These are phyloP conservation scores for Lacerta agilis DNA, from an alignment of 2,797 vertebrate species.

Conservation along the genomic window DNA sequence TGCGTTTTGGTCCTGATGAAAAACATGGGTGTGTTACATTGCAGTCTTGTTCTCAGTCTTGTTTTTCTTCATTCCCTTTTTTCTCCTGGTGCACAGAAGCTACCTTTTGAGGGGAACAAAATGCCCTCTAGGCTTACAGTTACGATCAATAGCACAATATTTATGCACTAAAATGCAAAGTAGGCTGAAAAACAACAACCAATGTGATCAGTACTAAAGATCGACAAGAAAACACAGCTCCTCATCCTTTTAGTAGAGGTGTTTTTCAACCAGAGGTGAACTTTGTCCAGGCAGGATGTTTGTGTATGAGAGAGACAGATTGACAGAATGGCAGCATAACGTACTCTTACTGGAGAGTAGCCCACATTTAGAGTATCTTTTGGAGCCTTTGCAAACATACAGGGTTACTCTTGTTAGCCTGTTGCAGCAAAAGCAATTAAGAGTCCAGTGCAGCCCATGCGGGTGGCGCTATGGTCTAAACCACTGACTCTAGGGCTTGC, in stretches of 20 bases:
- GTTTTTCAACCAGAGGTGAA: neutral
- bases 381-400: neutral
- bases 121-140: neutral
- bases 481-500: too few species aligned
- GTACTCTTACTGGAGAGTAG: neutral
- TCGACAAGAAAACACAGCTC: neutral
- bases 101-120: neutral
- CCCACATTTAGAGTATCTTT: neutral
- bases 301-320: neutral
- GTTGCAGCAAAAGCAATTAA: neutral
- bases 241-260: neutral
- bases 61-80: neutral
- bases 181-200: neutral
- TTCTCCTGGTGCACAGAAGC: neutral
- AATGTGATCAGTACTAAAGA: neutral
- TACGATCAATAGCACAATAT: neutral
- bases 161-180: neutral
- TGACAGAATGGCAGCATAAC: neutral
- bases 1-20: neutral
- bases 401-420: neutral
- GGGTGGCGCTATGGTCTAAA: too few species aligned
- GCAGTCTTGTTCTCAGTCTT: neutral
- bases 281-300: neutral
- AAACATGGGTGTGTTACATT: neutral
- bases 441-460: neutral